Base-by-base conservation (phyloP, 2,797 vertebrate genomes). In the Nasua narica region DNA sequence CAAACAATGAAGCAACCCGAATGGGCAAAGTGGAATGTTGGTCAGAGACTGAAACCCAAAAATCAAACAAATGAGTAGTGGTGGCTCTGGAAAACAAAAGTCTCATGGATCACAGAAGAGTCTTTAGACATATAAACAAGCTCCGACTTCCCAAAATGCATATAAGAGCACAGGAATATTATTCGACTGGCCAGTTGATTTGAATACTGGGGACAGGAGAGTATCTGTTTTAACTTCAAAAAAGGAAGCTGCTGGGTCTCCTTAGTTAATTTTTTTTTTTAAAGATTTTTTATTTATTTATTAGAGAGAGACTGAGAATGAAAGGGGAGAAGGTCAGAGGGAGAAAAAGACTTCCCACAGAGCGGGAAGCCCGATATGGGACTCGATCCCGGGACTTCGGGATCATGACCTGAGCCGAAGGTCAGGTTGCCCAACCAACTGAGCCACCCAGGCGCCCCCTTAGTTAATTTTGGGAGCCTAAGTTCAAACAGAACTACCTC, bases 1-100 rank as follows among this genome's bases (percentile, higher is more conserved):
- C 95, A 97, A 98, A 98, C 96, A 98, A 92, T 98, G 96, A 97
- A 91, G 95, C 97, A 96, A 98, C 82, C 8, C 5, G 29, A 97
- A 58, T 76, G 85, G 95, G 92, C 87, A 96, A 96, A 95, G 82
- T 92, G 95, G 93, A 97, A 98, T 96, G 95, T 56, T 95, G 96
- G 90, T 97, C 96, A 92, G 85, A 65, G 89, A 90, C 82, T 54
- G 43, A 97, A 96, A 96, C 90, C 69, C 89, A 37, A 91, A 98
- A 97, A 91, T 84, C 96, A 98, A 98, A 97, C 94, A 97, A 94
- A 10, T 35, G 48, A 94, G 82, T 69, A 48, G 70, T n/a, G 35
- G 81, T 43, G 46, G 48, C 91, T 96, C 79, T 60, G 90, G 52
- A 96, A 97, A 96, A 94, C 90, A 95, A 96, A 93, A 70, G 58